Conservation (phyloP, 2,797 vertebrate genomes). For the Alfaro cultratus region DNA sequence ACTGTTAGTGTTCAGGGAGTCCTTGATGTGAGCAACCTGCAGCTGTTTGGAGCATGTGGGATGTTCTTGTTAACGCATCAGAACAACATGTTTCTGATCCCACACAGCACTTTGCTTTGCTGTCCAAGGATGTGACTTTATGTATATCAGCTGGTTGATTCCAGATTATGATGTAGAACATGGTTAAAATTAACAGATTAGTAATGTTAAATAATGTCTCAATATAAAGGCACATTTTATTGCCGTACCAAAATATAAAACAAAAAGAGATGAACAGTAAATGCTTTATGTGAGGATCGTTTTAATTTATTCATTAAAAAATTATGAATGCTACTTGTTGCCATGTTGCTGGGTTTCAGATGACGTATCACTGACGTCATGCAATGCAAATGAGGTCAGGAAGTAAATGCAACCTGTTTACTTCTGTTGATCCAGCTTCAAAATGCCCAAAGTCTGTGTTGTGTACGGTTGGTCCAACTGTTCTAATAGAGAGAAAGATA, state of each 20-base stretch:
- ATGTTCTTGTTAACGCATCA: background rate
- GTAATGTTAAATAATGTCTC: background rate
- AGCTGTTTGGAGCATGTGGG: background rate
- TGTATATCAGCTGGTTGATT: background rate
- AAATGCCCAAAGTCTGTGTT: too few species aligned
- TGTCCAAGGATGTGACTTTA: slow-evolving; percentile 18
- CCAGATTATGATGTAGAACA: background rate
- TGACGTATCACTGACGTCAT: too few species aligned
- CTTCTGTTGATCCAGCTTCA: too few species aligned
- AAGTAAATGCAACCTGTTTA: too few species aligned
- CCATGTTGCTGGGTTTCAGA: too few species aligned
- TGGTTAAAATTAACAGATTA: background rate
- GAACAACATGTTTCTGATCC: slow-evolving; percentile 7
- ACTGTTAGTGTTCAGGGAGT: background rate
- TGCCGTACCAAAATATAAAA: background rate
- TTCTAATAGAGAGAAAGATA: too few species aligned
- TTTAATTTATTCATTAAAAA: background rate
- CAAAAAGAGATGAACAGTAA: background rate
- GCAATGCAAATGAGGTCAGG: too few species aligned
- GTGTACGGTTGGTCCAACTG: too few species aligned
- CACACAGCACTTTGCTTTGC: slow-evolving; percentile 9
- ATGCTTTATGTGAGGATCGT: background rate
- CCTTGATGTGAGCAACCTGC: background rate
- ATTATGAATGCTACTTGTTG: background rate
- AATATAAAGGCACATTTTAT: background rate